A percentile compares a stretch with the other conserved stretches of the same genome.
Conservation (phyloP, 2,113 vertebrate genomes). For the Poecilia latipinna region DNA sequence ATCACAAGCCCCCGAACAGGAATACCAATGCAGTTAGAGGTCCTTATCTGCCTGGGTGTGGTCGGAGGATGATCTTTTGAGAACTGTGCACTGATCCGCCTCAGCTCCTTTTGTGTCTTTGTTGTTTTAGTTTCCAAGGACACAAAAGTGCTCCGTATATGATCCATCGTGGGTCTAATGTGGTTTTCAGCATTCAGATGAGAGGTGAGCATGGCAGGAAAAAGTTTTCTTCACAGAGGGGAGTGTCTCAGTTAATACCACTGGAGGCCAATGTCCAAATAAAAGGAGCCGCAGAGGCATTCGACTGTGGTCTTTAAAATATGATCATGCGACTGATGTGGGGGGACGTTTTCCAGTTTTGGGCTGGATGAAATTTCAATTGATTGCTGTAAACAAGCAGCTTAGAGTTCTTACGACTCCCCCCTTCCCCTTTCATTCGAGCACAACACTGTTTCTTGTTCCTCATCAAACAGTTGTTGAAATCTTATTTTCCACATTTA, state of each 20-base stretch:
- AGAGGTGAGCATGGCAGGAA: conserved; percentile 7
- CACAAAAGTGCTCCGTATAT: conserved; percentile 28
- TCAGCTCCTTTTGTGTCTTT: conserved; percentile 58
- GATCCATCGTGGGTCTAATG: conserved; percentile 22
- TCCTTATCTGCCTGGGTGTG: conserved; percentile 65
- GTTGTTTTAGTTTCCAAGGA: conserved; percentile 46
- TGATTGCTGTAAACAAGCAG: conserved; percentile 23
- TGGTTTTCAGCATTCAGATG: conserved; percentile 7
- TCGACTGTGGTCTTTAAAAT: conserved; percentile 13
- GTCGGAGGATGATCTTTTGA: conserved; percentile 50
- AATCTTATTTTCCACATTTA: conserved; percentile 25
- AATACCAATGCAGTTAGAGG: conserved; percentile 43
- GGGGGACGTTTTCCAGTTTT: conserved; percentile 8
- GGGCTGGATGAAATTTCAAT: conserved; percentile 4
- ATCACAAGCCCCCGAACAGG: neutral
- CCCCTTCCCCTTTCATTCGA: conserved; percentile 11
- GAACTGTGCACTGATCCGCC: conserved; percentile 33
- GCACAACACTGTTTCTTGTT: conserved; percentile 4
- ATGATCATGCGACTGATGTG: conserved; percentile 24
- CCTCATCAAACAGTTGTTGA: conserved; percentile 24
- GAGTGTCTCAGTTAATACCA: neutral
- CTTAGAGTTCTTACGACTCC: conserved; percentile 9
- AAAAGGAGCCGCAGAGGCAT: neutral
- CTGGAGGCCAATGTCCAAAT: neutral
- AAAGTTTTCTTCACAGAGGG: neutral